phyloP scores from a whole-genome alignment of 92 coral and sea anemone species.

The Heteractis magnifica region DNA sequence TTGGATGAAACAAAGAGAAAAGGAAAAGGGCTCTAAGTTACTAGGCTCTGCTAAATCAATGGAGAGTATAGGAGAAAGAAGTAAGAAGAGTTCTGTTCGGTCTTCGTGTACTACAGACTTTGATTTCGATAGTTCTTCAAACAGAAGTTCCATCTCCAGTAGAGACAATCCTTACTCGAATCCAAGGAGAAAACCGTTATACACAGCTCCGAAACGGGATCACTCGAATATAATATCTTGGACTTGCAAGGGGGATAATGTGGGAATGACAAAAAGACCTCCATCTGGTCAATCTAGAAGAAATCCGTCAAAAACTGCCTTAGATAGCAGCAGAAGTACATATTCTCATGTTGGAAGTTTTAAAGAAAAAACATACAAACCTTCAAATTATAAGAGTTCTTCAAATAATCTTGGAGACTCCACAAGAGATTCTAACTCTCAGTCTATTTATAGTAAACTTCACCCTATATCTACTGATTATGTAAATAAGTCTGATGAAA shows the following conservation, averaged over 20 bases:
- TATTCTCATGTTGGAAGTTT: conserved; percentile 12
- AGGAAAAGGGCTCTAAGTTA: conserved; percentile 45
- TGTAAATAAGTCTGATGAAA: conserved; percentile 13
- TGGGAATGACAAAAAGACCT: conserved; percentile 54
- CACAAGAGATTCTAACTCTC: conserved; percentile 18
- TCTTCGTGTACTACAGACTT: conserved; percentile 28
- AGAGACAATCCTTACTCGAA: conserved; percentile 37
- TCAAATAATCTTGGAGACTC: neutral
- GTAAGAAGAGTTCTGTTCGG: conserved; percentile 18
- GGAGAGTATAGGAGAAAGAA: conserved; percentile 39
- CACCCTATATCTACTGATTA: conserved; percentile 32
- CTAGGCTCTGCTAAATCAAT: conserved; percentile 34
- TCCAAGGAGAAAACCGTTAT: conserved; percentile 82
- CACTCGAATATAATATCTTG: conserved; percentile 79
- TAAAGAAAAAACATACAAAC: conserved; percentile 43
- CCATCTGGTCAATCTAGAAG: conserved; percentile 55
- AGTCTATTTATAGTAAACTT: conserved; percentile 30
- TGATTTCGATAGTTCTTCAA: conserved; percentile 23
- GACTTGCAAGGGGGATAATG: conserved; percentile 68
- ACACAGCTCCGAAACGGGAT: conserved; percentile 68
- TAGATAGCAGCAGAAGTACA: neutral
- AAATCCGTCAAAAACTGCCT: neutral
- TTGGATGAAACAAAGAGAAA: conserved; percentile 95
- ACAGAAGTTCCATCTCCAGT: neutral
- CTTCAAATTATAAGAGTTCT: conserved; percentile 53